phyloP scores from a whole-genome alignment of 2,113 vertebrate species.

The Microcebus ravelobensis region DNA sequence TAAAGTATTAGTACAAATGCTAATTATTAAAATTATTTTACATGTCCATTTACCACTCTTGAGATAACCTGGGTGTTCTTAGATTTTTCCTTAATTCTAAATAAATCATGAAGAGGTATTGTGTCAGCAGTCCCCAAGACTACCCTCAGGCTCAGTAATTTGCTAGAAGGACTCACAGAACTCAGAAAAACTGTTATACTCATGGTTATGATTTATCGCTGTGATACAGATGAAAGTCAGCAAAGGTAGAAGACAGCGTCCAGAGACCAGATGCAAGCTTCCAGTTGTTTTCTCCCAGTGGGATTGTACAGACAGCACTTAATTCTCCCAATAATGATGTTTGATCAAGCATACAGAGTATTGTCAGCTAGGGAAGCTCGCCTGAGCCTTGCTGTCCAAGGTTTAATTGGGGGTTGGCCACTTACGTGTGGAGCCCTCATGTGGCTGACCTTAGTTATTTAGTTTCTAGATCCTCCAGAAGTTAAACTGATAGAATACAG shows the following conservation, averaged over 20 bases:
- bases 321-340: neutral
- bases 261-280: neutral
- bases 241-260: neutral
- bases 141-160: neutral
- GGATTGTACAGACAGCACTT: neutral
- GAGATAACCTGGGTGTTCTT: neutral
- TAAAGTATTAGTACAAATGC: neutral
- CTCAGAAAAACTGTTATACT: neutral
- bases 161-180: neutral
- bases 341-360: neutral
- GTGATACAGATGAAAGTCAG: neutral
- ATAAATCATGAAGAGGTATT: neutral
- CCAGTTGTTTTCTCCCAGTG: neutral
- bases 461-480: neutral
- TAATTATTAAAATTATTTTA: neutral
- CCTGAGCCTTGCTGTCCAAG: neutral
- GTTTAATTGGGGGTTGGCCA: neutral
- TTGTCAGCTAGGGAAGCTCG: neutral
- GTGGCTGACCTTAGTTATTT: neutral
- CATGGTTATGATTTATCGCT: neutral
- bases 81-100: neutral
- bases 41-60: neutral
- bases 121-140: neutral
- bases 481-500: neutral
- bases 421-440: rapidly evolving